Conservation (phyloP, 2,888 invertebrate genomes). For the Omphaloscelis lunosa region DNA sequence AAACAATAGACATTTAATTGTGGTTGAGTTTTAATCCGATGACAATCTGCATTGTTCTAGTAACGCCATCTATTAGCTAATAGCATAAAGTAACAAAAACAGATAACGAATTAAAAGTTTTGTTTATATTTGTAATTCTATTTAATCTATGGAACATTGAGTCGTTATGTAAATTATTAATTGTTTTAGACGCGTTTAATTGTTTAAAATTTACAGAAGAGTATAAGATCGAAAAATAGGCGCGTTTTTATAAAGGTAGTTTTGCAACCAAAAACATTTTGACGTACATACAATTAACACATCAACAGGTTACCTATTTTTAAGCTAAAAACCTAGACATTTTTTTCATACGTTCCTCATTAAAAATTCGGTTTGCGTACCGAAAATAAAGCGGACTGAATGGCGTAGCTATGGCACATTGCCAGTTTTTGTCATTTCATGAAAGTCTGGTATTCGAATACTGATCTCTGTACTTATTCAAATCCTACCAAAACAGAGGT, state of each 20-base stretch:
- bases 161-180: not conserved
- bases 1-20: constrained; percentile 50
- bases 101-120: constrained; percentile 26
- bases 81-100: constrained; percentile 39
- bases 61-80: constrained; percentile 70
- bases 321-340: constrained; percentile 38
- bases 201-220: not conserved
- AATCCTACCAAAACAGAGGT: constrained; percentile 51
- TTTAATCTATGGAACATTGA: constrained; percentile 1
- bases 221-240: not conserved
- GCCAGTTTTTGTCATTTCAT: constrained; percentile 85
- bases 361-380: constrained; percentile 85
- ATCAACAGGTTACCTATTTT: constrained; percentile 67
- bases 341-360: constrained; percentile 73
- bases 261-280: not conserved
- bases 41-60: constrained; percentile 62
- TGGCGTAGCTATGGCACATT: constrained; percentile 77
- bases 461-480: constrained; percentile 64
- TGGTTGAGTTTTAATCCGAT: constrained; percentile 48
- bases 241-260: not conserved
- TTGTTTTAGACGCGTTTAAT: not conserved
- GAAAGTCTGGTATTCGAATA: constrained; percentile 60
- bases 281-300: not conserved
- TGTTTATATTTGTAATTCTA: constrained; percentile 21
- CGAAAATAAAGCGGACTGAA: constrained; percentile 82